Evolutionary conservation across 2,797 vertebrate species (phyloP).

Genomic region (Steatocranus sp.): DNA sequence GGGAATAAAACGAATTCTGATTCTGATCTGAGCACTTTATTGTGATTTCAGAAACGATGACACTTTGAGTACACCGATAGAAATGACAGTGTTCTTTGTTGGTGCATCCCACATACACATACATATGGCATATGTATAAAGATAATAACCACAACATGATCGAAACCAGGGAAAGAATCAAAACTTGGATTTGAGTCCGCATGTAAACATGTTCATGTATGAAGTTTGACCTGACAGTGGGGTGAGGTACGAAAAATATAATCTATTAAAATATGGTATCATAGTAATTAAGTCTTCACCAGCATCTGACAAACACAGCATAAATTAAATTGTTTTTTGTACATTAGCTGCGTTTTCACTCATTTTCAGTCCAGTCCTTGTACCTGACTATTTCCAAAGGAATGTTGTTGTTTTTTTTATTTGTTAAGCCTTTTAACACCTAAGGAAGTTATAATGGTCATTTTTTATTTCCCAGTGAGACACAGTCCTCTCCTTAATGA

Average conservation of each 20-base stretch:
- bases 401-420: background rate
- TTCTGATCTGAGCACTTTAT: background rate
- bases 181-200: background rate
- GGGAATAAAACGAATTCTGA: background rate
- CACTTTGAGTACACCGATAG: too few relatives aligned
- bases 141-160: background rate
- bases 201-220: background rate
- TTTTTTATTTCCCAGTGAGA: background rate
- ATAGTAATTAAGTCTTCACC: background rate
- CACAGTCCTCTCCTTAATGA: accelerated
- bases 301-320: background rate
- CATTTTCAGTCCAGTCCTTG: background rate
- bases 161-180: background rate
- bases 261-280: background rate
- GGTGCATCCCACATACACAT: background rate
- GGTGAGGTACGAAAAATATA: background rate
- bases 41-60: background rate
- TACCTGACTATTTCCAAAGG: background rate
- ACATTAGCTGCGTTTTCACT: background rate
- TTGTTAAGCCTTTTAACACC: background rate
- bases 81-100: background rate
- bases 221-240: background rate
- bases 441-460: background rate
- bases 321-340: background rate
- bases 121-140: background rate